phyloP scores from a whole-genome alignment of 2,888 invertebrate genomes.

The Epistrophella euchroma region DNA sequence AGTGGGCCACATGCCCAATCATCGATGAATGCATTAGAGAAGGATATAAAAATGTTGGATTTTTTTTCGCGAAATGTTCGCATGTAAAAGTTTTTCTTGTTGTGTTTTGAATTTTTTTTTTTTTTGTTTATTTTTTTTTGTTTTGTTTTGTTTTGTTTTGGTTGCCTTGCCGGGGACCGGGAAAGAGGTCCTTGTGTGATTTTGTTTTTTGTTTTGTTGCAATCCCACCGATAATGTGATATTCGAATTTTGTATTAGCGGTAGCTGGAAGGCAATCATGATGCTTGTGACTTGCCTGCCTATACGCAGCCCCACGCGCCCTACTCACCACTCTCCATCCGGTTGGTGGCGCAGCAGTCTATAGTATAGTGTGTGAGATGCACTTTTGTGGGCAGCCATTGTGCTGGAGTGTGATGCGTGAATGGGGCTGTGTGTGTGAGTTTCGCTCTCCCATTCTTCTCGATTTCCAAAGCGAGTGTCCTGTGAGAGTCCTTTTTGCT shows the following conservation, averaged over 20 bases:
- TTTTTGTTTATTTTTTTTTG: conserved; percentile 55
- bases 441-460: conserved; percentile 61
- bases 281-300: neutral
- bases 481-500: conserved; percentile 60
- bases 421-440: conserved; percentile 71
- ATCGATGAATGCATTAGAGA: conserved; percentile 76
- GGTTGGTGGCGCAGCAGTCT: conserved; percentile 19
- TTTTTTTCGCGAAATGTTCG: conserved; percentile 40
- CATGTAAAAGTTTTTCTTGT: conserved; percentile 71
- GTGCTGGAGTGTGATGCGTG: conserved; percentile 73
- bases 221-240: conserved; percentile 77
- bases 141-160: neutral
- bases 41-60: conserved; percentile 73
- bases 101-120: conserved; percentile 58
- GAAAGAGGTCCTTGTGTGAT: conserved; percentile 65
- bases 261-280: conserved; percentile 72
- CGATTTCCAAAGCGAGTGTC: conserved; percentile 32
- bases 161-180: conserved; percentile 35
- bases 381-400: conserved; percentile 72
- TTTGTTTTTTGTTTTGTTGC: conserved; percentile 70
- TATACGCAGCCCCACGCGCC: conserved; percentile 52
- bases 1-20: conserved; percentile 75
- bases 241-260: conserved; percentile 75
- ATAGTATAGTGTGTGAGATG: conserved; percentile 59
- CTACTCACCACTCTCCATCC: conserved; percentile 32